Percentiles rank a stretch among this genome's conserved stretches.
Evolutionary conservation across 2,888 invertebrate genomes (phyloP).

Genomic region (Phania funesta): DNA sequence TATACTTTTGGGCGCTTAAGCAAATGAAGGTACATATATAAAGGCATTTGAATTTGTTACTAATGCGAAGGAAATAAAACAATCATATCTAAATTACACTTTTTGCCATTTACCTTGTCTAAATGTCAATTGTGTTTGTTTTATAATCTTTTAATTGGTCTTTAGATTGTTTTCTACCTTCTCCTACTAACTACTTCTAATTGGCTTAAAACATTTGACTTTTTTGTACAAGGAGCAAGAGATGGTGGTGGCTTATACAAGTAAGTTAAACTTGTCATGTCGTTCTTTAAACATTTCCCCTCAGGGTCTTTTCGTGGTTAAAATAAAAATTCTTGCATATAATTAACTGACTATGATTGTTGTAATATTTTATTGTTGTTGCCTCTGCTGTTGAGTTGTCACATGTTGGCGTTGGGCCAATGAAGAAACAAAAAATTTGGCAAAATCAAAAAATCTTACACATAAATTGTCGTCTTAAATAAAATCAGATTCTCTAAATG

Average conservation of each 20-base stretch:
- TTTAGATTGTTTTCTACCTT: neutral
- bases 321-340: constrained; percentile 53
- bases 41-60: constrained; percentile 12
- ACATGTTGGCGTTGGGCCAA: constrained; percentile 64
- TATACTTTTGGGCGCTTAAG: constrained; percentile 52
- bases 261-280: constrained; percentile 14
- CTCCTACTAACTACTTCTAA: constrained; percentile 28
- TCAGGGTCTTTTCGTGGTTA: constrained; percentile 36
- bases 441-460: constrained; percentile 35
- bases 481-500: constrained; percentile 64
- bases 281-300: neutral
- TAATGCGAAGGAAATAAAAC: neutral
- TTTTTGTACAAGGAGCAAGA: neutral
- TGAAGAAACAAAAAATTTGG: constrained; percentile 7
- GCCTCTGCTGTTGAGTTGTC: constrained; percentile 37
- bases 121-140: constrained; percentile 54
- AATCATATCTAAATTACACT: neutral
- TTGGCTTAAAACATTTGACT: constrained; percentile 38
- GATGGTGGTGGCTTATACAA: constrained; percentile 7
- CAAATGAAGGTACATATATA: constrained; percentile 26
- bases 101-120: constrained; percentile 50
- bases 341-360: constrained; percentile 48
- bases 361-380: constrained; percentile 31
- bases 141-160: constrained; percentile 25
- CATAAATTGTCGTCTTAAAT: constrained; percentile 61